These are phyloP conservation scores for Myopa testacea DNA, from an alignment of 2,888 invertebrate genomes.

Conservation along the genomic window DNA sequence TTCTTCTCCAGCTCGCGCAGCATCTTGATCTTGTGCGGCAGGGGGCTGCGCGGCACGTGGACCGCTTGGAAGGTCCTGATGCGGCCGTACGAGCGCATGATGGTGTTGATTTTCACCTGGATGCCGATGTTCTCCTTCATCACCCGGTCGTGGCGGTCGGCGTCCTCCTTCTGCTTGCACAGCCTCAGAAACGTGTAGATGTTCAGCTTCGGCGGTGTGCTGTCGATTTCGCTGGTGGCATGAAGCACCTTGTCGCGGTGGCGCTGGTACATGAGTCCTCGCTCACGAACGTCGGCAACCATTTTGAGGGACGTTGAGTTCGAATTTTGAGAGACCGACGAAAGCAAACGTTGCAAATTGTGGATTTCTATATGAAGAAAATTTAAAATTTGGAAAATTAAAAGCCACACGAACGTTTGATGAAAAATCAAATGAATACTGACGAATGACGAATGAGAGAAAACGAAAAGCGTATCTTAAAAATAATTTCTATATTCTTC, in stretches of 20 bases:
- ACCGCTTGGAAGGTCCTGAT: conserved; percentile 25
- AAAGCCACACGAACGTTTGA: no score
- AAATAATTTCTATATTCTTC: no score
- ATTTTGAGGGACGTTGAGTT: neutral
- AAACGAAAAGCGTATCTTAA: no score
- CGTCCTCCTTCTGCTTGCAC: conserved; percentile 15
- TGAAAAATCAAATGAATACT: no score
- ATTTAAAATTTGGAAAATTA: no score
- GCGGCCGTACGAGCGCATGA: conserved; percentile 29
- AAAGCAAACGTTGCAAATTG: no score
- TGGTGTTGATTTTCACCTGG: conserved; percentile 9
- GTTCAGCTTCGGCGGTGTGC: conserved; percentile 31
- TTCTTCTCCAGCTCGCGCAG: conserved; percentile 15
- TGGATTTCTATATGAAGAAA: no score
- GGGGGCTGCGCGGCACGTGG: neutral
- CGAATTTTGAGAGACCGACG: no score
- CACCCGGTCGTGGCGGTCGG: neutral
- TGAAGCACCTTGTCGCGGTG: conserved; percentile 9
- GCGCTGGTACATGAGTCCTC: neutral
- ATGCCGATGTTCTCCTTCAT: neutral
- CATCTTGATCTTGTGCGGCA: neutral
- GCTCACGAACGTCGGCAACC: neutral
- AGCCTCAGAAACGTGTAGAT: conserved; percentile 13
- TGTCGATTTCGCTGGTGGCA: conserved; percentile 20
- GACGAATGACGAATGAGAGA: no score